These are phyloP conservation scores for Agonopterix subpropinquella DNA, from an alignment of 2,888 invertebrate genomes.

Conservation along the genomic window DNA sequence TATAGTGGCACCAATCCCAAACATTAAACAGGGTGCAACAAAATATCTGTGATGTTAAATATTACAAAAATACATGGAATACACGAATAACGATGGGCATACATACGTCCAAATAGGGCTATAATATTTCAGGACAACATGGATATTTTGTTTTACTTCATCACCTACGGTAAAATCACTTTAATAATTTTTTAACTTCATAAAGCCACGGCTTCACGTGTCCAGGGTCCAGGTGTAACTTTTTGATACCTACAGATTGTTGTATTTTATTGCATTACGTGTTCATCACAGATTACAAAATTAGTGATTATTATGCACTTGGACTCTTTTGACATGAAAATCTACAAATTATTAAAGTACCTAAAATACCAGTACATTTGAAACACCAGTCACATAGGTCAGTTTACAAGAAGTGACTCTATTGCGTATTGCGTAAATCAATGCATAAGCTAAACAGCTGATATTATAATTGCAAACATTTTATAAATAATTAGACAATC, in stretches of 20 bases:
- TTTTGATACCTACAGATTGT: neutral
- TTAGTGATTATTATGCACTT: no score
- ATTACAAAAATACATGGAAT: no score
- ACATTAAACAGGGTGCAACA: no score
- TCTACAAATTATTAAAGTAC: neutral
- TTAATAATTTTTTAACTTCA: no score
- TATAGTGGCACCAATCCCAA: no score
- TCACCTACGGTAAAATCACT: no score
- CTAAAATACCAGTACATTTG: neutral
- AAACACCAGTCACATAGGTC: neutral
- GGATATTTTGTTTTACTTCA: no score
- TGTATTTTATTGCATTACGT: neutral
- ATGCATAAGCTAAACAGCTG: conserved; percentile 1
- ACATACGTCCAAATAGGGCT: conserved; percentile 12
- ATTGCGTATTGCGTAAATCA: neutral
- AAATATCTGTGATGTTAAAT: no score
- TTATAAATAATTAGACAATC: conserved; percentile 19
- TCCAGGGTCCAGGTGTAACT: no score
- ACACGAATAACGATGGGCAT: no score
- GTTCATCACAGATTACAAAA: neutral
- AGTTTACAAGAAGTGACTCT: neutral
- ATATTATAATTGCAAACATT: conserved; percentile 1
- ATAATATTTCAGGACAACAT: no score
- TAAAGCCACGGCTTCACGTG: no score
- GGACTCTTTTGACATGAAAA: neutral